A percentile compares a stretch with the other conserved stretches of the same genome.
Evolutionary conservation across 2,888 invertebrate species (phyloP).

Genomic region (Ceriagrion tenellum): DNA sequence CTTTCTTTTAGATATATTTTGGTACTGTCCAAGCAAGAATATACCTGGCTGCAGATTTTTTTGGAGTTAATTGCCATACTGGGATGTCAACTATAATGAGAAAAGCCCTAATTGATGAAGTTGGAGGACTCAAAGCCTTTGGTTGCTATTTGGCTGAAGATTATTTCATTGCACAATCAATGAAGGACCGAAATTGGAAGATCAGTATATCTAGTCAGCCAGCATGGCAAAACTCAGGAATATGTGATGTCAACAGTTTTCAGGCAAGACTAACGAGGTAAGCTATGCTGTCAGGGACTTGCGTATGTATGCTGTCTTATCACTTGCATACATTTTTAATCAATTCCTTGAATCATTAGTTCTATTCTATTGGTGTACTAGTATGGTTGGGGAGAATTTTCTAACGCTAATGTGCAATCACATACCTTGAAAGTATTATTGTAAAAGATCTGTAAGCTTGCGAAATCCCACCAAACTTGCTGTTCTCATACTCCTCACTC

Average conservation of each 20-base stretch:
- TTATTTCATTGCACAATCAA: constrained; percentile 96
- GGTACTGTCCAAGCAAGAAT: constrained; percentile 98
- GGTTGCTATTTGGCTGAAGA: constrained; percentile 98
- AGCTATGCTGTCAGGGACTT: not conserved
- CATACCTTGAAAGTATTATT: too few species aligned
- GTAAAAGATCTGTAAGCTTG: too few species aligned
- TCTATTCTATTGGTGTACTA: too few species aligned
- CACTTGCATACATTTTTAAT: not conserved
- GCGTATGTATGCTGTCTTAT: too few species aligned
- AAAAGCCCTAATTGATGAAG: constrained; percentile 92
- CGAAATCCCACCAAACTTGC: too few species aligned
- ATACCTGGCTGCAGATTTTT: constrained; percentile 94
- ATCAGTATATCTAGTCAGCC: constrained; percentile 95
- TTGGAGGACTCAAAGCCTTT: constrained; percentile 94
- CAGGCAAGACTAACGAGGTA: constrained; percentile 87
- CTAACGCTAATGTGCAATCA: too few species aligned
- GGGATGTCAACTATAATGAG: constrained; percentile 98
- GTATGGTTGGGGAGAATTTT: too few species aligned
- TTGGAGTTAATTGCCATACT: constrained; percentile 97
- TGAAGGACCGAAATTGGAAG: constrained; percentile 93
- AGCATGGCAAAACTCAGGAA: constrained; percentile 96
- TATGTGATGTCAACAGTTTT: constrained; percentile 91
- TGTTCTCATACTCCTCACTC: too few species aligned
- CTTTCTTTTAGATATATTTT: constrained; percentile 87
- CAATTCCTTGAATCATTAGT: not conserved